A percentile compares a stretch with the other conserved stretches of the same genome.
Conservation (phyloP, 2,113 vertebrate species). For the Oryzias celebensis region DNA sequence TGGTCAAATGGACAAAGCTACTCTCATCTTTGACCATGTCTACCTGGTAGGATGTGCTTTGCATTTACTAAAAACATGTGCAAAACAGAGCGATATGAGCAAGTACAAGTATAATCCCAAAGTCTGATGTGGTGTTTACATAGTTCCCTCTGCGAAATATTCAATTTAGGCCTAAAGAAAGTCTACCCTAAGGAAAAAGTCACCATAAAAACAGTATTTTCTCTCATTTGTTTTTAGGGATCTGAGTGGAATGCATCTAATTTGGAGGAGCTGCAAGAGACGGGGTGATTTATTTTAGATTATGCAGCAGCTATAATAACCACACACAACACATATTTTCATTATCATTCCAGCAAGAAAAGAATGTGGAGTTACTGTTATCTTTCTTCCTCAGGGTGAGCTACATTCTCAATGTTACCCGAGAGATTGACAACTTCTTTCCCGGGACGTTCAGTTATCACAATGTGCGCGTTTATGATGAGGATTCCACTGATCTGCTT, state of each 20-base stretch:
- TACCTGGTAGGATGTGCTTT: slow-evolving; percentile 84
- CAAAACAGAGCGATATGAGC: slow-evolving; percentile 14
- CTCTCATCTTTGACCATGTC: slow-evolving; percentile 95
- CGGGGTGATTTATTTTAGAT: slow-evolving; percentile 82
- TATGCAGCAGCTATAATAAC: slow-evolving; percentile 44
- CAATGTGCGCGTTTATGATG: slow-evolving; percentile 94
- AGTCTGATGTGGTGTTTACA: slow-evolving; percentile 6
- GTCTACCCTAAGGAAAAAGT: slow-evolving; percentile 11
- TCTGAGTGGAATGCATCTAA: slow-evolving; percentile 99
- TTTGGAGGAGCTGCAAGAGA: slow-evolving; percentile 93
- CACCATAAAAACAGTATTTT: slow-evolving; percentile 34
- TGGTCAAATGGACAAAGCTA: slow-evolving; percentile 98
- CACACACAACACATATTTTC: slow-evolving; percentile 30
- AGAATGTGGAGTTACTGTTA: slow-evolving; percentile 41
- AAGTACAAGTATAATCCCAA: slow-evolving; percentile 14
- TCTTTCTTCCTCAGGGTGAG: slow-evolving; percentile 82
- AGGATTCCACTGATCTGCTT: slow-evolving; percentile 92
- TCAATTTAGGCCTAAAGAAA: slow-evolving; percentile 32
- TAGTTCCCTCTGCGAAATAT: slow-evolving; percentile 16
- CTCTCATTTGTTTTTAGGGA: slow-evolving; percentile 81
- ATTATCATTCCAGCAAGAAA: slow-evolving; percentile 40
- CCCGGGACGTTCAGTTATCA: slow-evolving; percentile 92
- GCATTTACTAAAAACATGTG: slow-evolving; percentile 9
- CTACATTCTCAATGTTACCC: slow-evolving; percentile 95
- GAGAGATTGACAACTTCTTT: slow-evolving; percentile 98